Base-by-base conservation (phyloP, 2,113 vertebrate species). In the Noturus placidus region DNA sequence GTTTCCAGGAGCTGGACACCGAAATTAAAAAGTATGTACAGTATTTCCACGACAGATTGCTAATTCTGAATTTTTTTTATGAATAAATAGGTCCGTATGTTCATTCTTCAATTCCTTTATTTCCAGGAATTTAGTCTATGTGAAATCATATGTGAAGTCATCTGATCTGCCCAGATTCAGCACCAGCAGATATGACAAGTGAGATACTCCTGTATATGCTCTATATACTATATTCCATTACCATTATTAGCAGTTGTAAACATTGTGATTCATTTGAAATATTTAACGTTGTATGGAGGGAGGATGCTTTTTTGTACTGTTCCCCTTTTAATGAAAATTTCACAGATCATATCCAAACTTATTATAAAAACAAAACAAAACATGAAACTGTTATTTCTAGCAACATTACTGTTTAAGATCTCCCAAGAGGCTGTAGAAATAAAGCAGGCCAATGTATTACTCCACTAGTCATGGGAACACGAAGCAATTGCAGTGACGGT, bases 121-220 rank as follows among this genome's bases (percentile, higher is more conserved):
- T 35, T 33, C 88, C 13, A 97, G 96, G 94, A 92, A 90, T 52
- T 90, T 96, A 79, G 96, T 98, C 87, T 97, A 95, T 38, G 89
- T 98, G 86, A 97, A 97, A 93, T 94, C 97, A 88, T 97, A 97
- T 0, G 88, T 97, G 83, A 94, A 96, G 88, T 90, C 93, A 42
- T 90, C 93, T 0, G 94, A 92, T 82, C 8, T 82, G 0, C 88
- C 94, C 42, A 65, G 38, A n/a, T 50, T 72, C 52, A 59, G 38
- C 20, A 67, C 67, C 19, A 35, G 15, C 88, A 85, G 88, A 83
- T 91, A 88, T 20, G 4, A 10, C 65, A 57, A 1, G 82, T 84
- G 82, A 67, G 82, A 69, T 5, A 10, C 38, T 42, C 63, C 5
- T 82, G 57, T 35, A 77, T 79, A 52, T 54, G 11, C 42, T 50